Percentiles rank a stretch among this genome's conserved stretches.
Evolutionary conservation across 2,797 vertebrate genomes (phyloP).

Genomic region (Remorina albescens): DNA sequence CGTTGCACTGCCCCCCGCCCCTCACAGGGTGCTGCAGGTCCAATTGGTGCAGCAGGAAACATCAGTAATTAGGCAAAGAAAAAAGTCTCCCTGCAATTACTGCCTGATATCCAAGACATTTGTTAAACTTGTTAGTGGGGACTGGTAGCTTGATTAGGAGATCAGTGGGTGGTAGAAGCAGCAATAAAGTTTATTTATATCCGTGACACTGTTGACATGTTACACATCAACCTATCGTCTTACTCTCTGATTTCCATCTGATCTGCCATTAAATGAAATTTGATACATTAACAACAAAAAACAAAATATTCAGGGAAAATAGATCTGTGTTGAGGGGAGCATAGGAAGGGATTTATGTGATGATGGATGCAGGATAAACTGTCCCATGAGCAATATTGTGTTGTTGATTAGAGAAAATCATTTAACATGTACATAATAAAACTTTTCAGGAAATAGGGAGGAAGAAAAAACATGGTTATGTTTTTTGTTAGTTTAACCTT

Average conservation of each 20-base stretch:
- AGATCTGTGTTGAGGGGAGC: neutral
- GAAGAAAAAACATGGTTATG: neutral
- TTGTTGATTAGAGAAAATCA: neutral
- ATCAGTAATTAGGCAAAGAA: conserved; percentile 76
- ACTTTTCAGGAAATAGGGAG: neutral
- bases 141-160: conserved; percentile 67
- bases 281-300: neutral
- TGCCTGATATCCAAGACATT: conserved; percentile 71
- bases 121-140: conserved; percentile 75
- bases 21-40: conserved; percentile 45
- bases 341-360: neutral
- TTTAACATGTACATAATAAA: neutral
- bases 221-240: conserved; percentile 13
- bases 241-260: conserved; percentile 30
- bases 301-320: neutral
- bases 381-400: neutral
- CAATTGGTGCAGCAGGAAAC: conserved; percentile 68
- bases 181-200: conserved; percentile 62
- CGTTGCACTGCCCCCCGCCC: conserved; percentile 34
- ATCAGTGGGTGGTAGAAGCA: conserved; percentile 42
- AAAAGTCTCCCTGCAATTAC: conserved; percentile 73
- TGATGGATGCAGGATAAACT: neutral
- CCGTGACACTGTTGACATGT: conserved; percentile 46
- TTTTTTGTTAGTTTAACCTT: neutral
- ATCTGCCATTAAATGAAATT: conserved; percentile 19